Evolutionary conservation across 2,797 vertebrate species (phyloP).

Genomic region (Yasuhikotakia modesta): DNA sequence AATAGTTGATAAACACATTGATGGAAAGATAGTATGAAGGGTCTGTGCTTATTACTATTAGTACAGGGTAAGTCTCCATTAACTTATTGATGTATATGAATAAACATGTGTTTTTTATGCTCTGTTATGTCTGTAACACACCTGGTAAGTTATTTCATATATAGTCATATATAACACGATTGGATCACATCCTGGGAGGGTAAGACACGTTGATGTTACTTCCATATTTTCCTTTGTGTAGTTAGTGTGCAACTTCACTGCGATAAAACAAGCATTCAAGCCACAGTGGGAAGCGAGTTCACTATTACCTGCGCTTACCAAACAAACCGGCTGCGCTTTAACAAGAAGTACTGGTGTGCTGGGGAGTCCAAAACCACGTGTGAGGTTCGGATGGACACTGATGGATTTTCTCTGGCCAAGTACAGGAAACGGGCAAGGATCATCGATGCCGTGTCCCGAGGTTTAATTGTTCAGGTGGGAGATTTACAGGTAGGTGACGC

Average conservation of each 20-base stretch:
- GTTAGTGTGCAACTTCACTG: conserved; percentile 70
- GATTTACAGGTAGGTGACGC: conserved; percentile 63
- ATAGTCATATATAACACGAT: too few relatives aligned
- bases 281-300: conserved; percentile 57
- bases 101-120: background rate
- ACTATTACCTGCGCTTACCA: conserved; percentile 62
- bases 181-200: too few relatives aligned
- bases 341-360: conserved; percentile 78
- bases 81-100: background rate
- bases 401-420: conserved; percentile 3
- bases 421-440: conserved; percentile 51
- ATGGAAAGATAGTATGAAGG: conserved; percentile 57
- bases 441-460: conserved; percentile 36
- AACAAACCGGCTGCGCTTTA: conserved; percentile 20
- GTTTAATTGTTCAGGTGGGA: conserved; percentile 63
- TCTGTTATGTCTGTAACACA: background rate
- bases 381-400: conserved; percentile 68
- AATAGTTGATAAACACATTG: background rate
- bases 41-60: conserved; percentile 59
- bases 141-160: too few relatives aligned
- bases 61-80: conserved; percentile 64
- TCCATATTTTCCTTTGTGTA: conserved; percentile 48
- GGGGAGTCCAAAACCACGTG: conserved; percentile 65
- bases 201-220: too few relatives aligned
- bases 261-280: conserved; percentile 57